Evolutionary conservation across 1,140 invertebrate species (phyloP).

Genomic region (Colletes latitarsis): DNA sequence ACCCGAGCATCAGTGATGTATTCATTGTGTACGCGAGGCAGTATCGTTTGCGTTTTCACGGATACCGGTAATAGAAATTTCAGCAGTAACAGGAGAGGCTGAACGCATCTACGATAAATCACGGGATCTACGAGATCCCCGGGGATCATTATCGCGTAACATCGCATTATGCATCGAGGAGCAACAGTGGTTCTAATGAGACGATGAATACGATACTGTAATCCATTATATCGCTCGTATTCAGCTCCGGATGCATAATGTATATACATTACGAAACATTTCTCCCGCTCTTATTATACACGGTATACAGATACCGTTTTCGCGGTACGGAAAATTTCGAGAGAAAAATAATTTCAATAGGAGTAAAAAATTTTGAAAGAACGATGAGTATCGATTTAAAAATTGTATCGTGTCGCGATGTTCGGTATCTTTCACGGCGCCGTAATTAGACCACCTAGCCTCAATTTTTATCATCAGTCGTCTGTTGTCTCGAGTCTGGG

Average conservation of each 20-base stretch:
- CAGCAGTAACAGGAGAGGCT: neutral
- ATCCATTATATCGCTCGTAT: slow-evolving; percentile 29
- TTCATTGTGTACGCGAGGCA: no score
- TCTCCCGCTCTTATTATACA: neutral
- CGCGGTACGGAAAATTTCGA: no score
- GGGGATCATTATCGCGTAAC: slow-evolving; percentile 28
- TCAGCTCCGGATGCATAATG: slow-evolving; percentile 20
- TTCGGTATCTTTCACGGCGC: slow-evolving; percentile 14
- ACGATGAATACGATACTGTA: slow-evolving; percentile 18
- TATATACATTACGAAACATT: slow-evolving; percentile 26
- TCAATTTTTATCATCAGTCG: slow-evolving; percentile 60
- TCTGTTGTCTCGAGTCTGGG: slow-evolving; percentile 49
- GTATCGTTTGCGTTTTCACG: neutral
- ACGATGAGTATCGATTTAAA: no score
- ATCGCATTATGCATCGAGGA: slow-evolving; percentile 3
- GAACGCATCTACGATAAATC: slow-evolving; percentile 8
- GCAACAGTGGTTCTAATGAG: slow-evolving; percentile 28
- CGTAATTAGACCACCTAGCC: slow-evolving; percentile 60
- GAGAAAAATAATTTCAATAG: no score
- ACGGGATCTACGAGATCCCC: slow-evolving; percentile 9
- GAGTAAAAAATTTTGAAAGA: no score
- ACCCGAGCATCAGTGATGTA: no score
- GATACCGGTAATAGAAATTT: slow-evolving; percentile 2
- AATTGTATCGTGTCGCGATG: slow-evolving; percentile 14
- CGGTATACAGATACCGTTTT: no score